Evolutionary conservation across 2,888 invertebrate species (phyloP).

Genomic region (Bedellia somnulentella): DNA sequence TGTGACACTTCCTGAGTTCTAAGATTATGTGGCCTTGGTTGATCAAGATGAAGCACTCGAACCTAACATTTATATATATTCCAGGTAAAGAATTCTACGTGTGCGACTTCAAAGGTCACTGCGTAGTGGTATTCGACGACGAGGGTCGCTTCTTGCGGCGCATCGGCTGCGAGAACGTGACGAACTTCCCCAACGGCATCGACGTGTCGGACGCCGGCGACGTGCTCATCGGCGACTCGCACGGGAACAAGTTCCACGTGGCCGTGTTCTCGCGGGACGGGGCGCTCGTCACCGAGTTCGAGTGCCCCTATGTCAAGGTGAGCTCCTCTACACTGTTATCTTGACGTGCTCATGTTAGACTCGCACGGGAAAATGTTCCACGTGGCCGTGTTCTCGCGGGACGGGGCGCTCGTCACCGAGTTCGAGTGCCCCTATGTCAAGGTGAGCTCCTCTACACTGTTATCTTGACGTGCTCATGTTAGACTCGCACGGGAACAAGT

Average conservation of each 20-base stretch:
- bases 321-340: conserved; percentile 14
- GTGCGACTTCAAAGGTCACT: conserved; percentile 97
- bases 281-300: conserved; percentile 85
- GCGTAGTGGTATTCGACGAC: conserved; percentile 94
- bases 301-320: conserved; percentile 97
- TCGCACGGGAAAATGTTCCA: conserved; percentile 98
- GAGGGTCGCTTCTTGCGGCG: conserved; percentile 89
- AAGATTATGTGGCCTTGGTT: too few species aligned
- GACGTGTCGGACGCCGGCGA: conserved; percentile 97
- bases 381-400: conserved; percentile 91
- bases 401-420: conserved; percentile 84
- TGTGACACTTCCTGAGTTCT: too few species aligned
- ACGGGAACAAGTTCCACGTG: conserved; percentile 96
- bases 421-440: conserved; percentile 98
- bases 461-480: conserved; percentile 84
- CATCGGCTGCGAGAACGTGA: conserved; percentile 93
- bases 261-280: conserved; percentile 93
- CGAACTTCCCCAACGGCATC: conserved; percentile 97
- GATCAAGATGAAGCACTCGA: too few species aligned
- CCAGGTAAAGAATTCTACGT: conserved; percentile 91
- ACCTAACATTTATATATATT: too few species aligned
- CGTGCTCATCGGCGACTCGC: conserved; percentile 94
- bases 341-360: conserved; percentile 94
- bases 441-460: conserved; percentile 61
- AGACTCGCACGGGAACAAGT: conserved; percentile 97